A percentile compares a stretch with the other conserved stretches of the same genome.
phyloP scores from a whole-genome alignment of 2,797 vertebrate genomes.

The Chaunax sp. region DNA sequence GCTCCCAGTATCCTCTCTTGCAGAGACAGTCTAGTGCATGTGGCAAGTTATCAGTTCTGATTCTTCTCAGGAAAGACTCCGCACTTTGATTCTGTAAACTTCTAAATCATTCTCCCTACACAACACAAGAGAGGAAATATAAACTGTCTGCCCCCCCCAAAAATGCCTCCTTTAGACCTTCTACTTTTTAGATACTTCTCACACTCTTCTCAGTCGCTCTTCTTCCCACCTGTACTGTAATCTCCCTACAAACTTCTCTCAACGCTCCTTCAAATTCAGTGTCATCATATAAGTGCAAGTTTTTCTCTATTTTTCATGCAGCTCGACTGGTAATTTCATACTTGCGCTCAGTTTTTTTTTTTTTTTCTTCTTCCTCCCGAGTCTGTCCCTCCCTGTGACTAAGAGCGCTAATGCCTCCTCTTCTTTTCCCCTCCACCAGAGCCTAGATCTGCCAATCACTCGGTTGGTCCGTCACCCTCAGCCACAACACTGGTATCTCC shows the following conservation, averaged over 20 bases:
- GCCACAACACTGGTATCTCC: constrained; percentile 30
- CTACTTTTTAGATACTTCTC: constrained; percentile 10
- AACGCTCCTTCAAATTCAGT: constrained; percentile 33
- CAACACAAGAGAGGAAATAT: constrained; percentile 46
- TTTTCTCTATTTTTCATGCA: constrained; percentile 4
- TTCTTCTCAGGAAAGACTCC: constrained; percentile 36
- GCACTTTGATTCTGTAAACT: constrained; percentile 52
- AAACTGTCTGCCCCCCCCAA: constrained; percentile 35
- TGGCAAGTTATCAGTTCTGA: constrained; percentile 7
- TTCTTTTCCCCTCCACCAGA: constrained; percentile 20
- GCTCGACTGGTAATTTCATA: constrained; percentile 25
- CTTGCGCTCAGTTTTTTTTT: constrained; percentile 1
- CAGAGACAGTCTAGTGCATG: constrained; percentile 2
- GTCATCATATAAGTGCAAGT: constrained; percentile 40
- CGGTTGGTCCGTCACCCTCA: constrained; percentile 8
- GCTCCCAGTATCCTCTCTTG: not conserved
- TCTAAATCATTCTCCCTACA: constrained; percentile 34
- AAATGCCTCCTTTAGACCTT: too few species aligned
- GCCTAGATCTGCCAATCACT: constrained; percentile 43
- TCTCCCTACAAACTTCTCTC: constrained; percentile 21
- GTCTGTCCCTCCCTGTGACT: constrained; percentile 11
- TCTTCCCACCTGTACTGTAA: constrained; percentile 41
- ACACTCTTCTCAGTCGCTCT: constrained; percentile 21
- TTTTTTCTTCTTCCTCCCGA: not conserved
- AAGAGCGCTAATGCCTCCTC: constrained; percentile 30